Base-by-base conservation (phyloP, 2,113 vertebrate genomes). In the Castor canadensis region DNA sequence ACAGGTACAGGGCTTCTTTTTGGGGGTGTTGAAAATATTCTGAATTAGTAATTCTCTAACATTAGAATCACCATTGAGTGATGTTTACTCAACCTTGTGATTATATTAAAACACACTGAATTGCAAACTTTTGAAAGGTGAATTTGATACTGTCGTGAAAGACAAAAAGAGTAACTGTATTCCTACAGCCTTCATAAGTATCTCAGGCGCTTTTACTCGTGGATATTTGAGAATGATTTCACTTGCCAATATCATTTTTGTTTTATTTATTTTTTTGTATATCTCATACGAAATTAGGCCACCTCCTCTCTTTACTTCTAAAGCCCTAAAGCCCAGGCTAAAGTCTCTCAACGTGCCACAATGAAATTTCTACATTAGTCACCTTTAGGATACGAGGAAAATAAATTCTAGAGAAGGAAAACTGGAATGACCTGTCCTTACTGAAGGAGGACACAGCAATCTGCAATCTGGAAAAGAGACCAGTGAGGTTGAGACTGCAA, bases 341-440 rank as follows among this genome's bases (percentile, higher is more conserved):
- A 60, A 52, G 38, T 86, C 49, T 89, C 52, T 87, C 13, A 71
- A 12, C 28, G 32, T 75, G 38, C 9, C 66, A 95, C 35, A 56
- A 77, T 40, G 69, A 75, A 92, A 75, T 43, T 80, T 40, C 40
- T 85, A 13, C 13, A 47, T n/a, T 92, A 71, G 75, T 86, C 45
- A 94, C 73, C 20, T 66, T 58, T 58, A 86, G n/a, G 64, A 89
- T 26, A 80, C 49, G 38, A 96, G 56, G 43, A 76, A 89, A 81
- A 58, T 67, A 75, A 38, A 75, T 95, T 83, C n/a, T 79, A 73
- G 56, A 49, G 58, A 77, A 84, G 67, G 30, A 87, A 93, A 89
- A 60, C 67, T 72, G 35, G 22, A 73, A 66, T 6, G 47, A 28
- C 20, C n/a, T n/a, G 32, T 64, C 54, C 66, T n/a, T 52, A 60